These are phyloP conservation scores for Epizoanthus rinbou DNA, from an alignment of 92 coral and sea anemone species.

Conservation along the genomic window DNA sequence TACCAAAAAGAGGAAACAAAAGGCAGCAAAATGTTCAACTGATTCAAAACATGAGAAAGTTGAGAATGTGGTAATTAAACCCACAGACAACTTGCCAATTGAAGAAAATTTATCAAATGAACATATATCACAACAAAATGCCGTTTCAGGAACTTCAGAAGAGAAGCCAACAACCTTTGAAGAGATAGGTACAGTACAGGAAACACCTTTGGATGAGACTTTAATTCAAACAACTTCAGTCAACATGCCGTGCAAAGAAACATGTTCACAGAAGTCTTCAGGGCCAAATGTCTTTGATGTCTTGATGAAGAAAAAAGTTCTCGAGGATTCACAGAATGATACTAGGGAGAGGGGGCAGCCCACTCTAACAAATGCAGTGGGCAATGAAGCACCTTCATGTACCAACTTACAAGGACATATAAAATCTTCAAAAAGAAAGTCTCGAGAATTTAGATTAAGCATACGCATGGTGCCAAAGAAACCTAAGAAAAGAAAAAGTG, in stretches of 20 bases:
- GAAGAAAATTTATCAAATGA: not conserved
- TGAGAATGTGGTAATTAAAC: not conserved
- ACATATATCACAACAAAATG: not conserved
- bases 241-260: not conserved
- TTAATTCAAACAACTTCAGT: not conserved
- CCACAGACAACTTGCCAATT: not conserved
- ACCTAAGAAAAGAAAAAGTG: not conserved
- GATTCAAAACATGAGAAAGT: not conserved
- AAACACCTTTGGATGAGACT: not conserved
- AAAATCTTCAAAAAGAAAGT: slow-evolving; percentile 25
- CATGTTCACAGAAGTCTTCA: not conserved
- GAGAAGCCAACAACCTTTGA: not conserved
- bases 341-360: not conserved
- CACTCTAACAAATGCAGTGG: not conserved
- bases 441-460: slow-evolving; percentile 51
- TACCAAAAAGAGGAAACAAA: not conserved
- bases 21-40: not conserved
- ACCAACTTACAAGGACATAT: slow-evolving; percentile 7
- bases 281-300: slow-evolving; percentile 74
- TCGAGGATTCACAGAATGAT: not conserved
- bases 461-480: slow-evolving; percentile 42
- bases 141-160: not conserved
- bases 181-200: not conserved
- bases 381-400: not conserved
- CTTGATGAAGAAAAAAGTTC: slow-evolving; percentile 64